Percentiles rank a stretch among this genome's conserved stretches.
phyloP scores from a whole-genome alignment of 2,797 vertebrate species.

The Amblyopsis hoosieri region DNA sequence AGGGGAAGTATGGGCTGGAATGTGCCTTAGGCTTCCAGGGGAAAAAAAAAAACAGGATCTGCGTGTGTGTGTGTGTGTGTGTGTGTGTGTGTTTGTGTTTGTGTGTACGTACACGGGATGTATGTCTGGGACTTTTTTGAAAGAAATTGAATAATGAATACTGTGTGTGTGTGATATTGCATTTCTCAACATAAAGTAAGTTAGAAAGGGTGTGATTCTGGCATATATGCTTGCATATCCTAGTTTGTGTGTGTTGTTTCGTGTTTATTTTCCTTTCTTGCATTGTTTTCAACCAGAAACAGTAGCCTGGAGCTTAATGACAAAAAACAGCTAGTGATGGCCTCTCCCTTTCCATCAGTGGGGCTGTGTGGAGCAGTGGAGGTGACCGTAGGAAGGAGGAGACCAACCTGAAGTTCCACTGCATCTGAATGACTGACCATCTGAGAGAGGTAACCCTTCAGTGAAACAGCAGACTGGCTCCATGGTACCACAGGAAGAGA shows the following conservation, averaged over 20 bases:
- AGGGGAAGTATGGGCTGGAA: neutral
- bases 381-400: constrained; percentile 44
- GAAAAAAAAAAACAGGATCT: too few species aligned
- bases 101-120: too few species aligned
- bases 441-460: constrained; percentile 50
- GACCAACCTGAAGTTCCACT: constrained; percentile 49
- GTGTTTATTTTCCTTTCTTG: constrained; percentile 26
- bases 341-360: neutral
- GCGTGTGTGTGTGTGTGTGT: neutral
- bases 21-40: neutral
- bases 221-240: constrained; percentile 15
- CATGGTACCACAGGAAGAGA: neutral
- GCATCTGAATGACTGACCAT: constrained; percentile 56
- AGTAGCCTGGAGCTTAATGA: neutral
- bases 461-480: neutral
- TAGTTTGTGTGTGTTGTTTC: constrained; percentile 20
- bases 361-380: constrained; percentile 7
- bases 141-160: too few species aligned
- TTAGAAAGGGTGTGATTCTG: constrained; percentile 18
- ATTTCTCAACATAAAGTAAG: constrained; percentile 16
- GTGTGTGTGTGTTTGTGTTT: constrained; percentile 1
- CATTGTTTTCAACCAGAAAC: constrained; percentile 3
- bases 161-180: constrained; percentile 12
- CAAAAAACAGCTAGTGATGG: neutral
- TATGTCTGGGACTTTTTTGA: too few species aligned